Evolutionary conservation across 1,140 invertebrate species (phyloP).

Genomic region (Drosophila melanogaster): DNA sequence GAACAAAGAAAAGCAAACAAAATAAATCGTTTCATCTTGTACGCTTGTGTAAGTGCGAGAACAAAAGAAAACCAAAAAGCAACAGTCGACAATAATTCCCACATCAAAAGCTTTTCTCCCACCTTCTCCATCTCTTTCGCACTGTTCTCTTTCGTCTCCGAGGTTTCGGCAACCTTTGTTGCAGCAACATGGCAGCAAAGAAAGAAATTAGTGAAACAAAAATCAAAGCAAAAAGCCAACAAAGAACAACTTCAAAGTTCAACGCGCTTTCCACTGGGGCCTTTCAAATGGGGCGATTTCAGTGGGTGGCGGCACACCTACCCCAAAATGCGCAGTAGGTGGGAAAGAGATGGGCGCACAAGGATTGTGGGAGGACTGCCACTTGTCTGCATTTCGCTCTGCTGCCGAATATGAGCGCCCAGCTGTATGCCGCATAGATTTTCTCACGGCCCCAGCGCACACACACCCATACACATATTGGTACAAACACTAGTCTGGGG

Average conservation of each 20-base stretch:
- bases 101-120: constrained; percentile 59
- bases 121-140: constrained; percentile 19
- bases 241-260: constrained; percentile 65
- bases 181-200: constrained; percentile 30
- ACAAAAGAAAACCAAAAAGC: constrained; percentile 35
- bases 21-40: constrained; percentile 48
- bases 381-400: constrained; percentile 38
- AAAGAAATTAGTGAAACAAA: constrained; percentile 7
- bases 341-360: background rate
- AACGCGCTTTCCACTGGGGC: constrained; percentile 50
- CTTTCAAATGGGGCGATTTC: constrained; percentile 5
- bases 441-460: constrained; percentile 65
- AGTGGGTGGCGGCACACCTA: constrained; percentile 6
- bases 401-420: constrained; percentile 68
- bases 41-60: constrained; percentile 14
- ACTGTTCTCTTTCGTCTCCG: constrained; percentile 31
- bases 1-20: constrained; percentile 67
- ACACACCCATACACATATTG: constrained; percentile 7
- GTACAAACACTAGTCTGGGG: background rate
- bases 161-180: constrained; percentile 56
- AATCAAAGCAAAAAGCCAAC: constrained; percentile 30
- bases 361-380: constrained; percentile 17
- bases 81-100: constrained; percentile 41
- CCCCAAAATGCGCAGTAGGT: constrained; percentile 20
- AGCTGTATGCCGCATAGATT: constrained; percentile 82